Percentiles rank a stretch among this genome's conserved stretches.
Evolutionary conservation across 53 echinoderm and acorn worm genomes (phyloP).

Genomic region (Glandiceps talaboti): DNA sequence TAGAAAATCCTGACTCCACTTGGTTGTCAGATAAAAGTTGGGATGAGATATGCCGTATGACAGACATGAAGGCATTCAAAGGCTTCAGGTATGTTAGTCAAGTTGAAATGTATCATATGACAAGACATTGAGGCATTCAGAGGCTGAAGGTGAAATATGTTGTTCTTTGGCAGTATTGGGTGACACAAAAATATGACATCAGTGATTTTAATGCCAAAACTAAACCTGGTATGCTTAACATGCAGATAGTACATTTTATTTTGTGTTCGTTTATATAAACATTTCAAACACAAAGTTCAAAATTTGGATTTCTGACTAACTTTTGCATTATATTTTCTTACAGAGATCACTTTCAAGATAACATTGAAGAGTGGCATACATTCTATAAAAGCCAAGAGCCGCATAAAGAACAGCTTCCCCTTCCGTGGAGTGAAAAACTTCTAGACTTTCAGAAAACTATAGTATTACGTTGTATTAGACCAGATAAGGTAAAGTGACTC

Average conservation of each 20-base stretch:
- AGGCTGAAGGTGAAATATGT: no score
- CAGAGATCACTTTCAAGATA: conserved; percentile 94
- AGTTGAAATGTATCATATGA: no score
- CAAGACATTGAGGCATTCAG: no score
- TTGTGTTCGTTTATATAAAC: no score
- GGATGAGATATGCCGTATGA: conserved; percentile 97
- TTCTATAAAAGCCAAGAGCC: conserved; percentile 94
- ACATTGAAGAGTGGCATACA: conserved; percentile 70
- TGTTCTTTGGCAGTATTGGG: no score
- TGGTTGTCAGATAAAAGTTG: conserved; percentile 91
- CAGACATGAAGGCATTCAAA: conserved; percentile 73
- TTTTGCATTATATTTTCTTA: no score
- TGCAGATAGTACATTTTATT: no score
- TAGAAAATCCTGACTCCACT: conserved; percentile 89
- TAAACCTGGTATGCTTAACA: no score
- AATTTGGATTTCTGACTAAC: no score
- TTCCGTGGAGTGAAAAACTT: conserved; percentile 67
- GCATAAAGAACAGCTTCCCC: conserved; percentile 68
- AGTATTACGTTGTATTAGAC: conserved; percentile 82
- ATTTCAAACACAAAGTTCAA: no score
- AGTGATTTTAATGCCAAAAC: no score
- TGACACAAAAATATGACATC: no score
- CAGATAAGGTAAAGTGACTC: conserved; percentile 96
- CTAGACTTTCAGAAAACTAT: conserved; percentile 91
- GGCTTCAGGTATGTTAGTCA: conserved; percentile 81